Evolutionary conservation across 2,113 vertebrate genomes (phyloP).

Genomic region (Trichomycterus rosablanca): DNA sequence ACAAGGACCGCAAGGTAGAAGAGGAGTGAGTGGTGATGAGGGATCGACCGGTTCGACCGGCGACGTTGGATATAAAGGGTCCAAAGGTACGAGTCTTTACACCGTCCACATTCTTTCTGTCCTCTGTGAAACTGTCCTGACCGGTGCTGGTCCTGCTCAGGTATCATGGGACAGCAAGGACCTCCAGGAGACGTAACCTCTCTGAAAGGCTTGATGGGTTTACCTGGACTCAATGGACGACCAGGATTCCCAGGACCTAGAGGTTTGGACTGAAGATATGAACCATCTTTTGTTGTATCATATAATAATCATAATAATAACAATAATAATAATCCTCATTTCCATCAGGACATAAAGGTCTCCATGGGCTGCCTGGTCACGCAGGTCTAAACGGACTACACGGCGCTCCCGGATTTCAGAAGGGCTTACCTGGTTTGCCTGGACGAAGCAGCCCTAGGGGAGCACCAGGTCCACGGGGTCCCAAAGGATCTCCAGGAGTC

Average conservation of each 20-base stretch:
- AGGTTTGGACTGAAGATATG: slow-evolving; percentile 7
- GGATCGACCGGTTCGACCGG: neutral
- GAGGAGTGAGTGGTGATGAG: slow-evolving; percentile 8
- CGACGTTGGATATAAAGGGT: neutral
- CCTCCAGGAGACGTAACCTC: neutral
- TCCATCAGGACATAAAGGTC: slow-evolving; percentile 28
- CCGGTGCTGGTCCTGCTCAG: neutral
- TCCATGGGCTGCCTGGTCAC: slow-evolving; percentile 1
- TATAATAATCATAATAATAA: no score
- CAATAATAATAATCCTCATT: no score
- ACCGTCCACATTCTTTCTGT: neutral
- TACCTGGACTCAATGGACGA: slow-evolving; percentile 5
- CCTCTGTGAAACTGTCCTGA: neutral
- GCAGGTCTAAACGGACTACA: slow-evolving; percentile 18
- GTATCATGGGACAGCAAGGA: slow-evolving; percentile 1
- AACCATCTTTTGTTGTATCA: neutral
- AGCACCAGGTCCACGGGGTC: slow-evolving; percentile 48
- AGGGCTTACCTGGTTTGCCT: slow-evolving; percentile 48
- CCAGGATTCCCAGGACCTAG: slow-evolving; percentile 27
- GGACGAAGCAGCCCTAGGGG: slow-evolving; percentile 55
- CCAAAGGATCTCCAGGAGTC: slow-evolving; percentile 49
- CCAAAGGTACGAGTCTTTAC: slow-evolving; percentile 9
- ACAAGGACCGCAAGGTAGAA: slow-evolving; percentile 4
- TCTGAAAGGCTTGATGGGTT: slow-evolving; percentile 16
- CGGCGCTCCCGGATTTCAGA: slow-evolving; percentile 55